Base-by-base conservation (phyloP, 2,888 invertebrate genomes). In the Oscheius sp. region DNA sequence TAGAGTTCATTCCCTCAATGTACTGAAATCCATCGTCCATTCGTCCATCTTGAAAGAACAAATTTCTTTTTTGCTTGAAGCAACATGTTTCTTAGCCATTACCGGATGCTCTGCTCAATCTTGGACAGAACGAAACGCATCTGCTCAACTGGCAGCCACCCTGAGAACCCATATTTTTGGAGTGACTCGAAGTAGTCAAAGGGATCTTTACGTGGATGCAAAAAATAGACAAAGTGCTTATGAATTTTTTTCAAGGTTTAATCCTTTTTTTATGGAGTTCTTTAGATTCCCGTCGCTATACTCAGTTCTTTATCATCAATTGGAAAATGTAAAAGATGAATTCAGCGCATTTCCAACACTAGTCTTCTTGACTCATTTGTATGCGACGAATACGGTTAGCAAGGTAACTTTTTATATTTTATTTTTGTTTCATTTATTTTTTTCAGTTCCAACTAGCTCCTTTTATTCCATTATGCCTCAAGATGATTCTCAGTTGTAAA, bases 1-100 rank as follows among this genome's bases (percentile, higher is more conserved):
- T n/a, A 77, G 81, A 51, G 67, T 91, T 33, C 95, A 95, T 87
- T 90, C 92, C n/a, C 87, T 93, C 80, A 95, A 96, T 87, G 92
- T 94, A 63, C 88, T 95, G 75, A 89, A 94, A 75, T 91, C 92
- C 0, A 87, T 96, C 44, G 92, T 91, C 85, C 90, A 92, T 36
- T 91, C 92, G 87, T 90, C 92, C 2, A 90, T 91, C 74, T 89
- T 96, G 44, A 91, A 91, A 14, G 92, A 93, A 71, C 87, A 90
- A 68, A 90, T 77, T 17, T 50, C 69, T 1, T 73, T 72, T n/a
- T 67, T 68, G 6, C 59, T 80, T 36, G 77, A 79, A 59, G 17
- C 33, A n/a, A 33, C 70, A 30, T 61, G 74, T n/a, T 47, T 22
- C 20, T 68, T 72, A 4, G 69, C 76, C 0, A 67, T 77, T 2